Evolutionary conservation across 2,888 invertebrate genomes (phyloP), one percentile per base, ranked within the genome.

Genomic region (Candidula unifasciata): DNA sequence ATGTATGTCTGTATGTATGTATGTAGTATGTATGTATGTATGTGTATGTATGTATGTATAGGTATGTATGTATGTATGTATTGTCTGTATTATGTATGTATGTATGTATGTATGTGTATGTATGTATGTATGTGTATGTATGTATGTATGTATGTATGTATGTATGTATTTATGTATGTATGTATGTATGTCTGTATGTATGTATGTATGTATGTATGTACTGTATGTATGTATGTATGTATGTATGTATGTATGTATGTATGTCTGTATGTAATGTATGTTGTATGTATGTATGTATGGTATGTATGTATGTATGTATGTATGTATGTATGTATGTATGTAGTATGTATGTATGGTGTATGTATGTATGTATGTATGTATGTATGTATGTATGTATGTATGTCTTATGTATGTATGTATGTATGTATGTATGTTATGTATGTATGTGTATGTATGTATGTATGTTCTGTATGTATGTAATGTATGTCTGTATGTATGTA

Each of bases 241-340:
- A 13, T 44, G 44, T n/a, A n/a, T 69, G 30, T 69, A 24, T 69
- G 30, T 69, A 24, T 69, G 30, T 69, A 24, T 69, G 30, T 69
- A 24, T 69, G 30, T 69, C 71, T 69, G 30, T 69, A 24, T 69
- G 30, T 69, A n/a, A n/a, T n/a, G n/a, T n/a, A n/a, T n/a, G n/a
- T 30, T 69, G 30, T 69, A 24, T 69, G 30, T 69, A 24, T 69
- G 18, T 60, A 13, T 60, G 18, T 60, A 13, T 60, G n/a, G 18
- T 60, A 3, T n/a, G 18, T 60, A 3, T 60, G 18, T 24, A 3
- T 21, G 18, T 60, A n/a, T 5, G n/a, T 24, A 3, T 60, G 13
- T 60, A 3, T 60, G 0, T 21, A 6, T 60, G 0, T 21, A 13
- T n/a, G 5, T n/a, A 13, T 24, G 5, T 24, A 13, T 24, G 3